Conservation (phyloP, 2,113 vertebrate genomes). For the Oostethus manadensis region DNA sequence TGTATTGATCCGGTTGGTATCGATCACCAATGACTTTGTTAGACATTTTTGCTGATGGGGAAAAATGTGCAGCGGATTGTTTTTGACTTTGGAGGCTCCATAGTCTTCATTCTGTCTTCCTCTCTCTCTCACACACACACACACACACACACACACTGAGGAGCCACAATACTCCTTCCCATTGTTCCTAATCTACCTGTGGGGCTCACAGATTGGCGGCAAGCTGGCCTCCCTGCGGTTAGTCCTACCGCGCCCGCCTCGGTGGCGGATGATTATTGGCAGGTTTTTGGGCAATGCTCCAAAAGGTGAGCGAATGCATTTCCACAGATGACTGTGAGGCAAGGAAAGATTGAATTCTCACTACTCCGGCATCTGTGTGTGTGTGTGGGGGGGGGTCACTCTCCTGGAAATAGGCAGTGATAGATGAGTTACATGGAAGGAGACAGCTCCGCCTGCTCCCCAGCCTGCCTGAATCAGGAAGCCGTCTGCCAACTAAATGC, state of each 20-base stretch:
- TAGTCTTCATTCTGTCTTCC: not conserved
- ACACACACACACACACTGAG: conserved; percentile 11
- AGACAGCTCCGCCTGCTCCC: conserved; percentile 69
- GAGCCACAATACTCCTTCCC: conserved; percentile 12
- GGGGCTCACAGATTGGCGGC: conserved; percentile 60
- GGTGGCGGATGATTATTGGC: conserved; percentile 45
- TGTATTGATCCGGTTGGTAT: too few relatives aligned
- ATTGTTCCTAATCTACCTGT: conserved; percentile 56
- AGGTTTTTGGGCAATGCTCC: conserved; percentile 50
- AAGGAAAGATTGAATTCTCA: conserved; percentile 68
- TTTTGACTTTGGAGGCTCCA: too few relatives aligned
- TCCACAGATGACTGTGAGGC: conserved; percentile 66
- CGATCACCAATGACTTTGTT: too few relatives aligned
- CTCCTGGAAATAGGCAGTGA: conserved; percentile 69
- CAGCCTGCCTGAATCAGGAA: conserved; percentile 72
- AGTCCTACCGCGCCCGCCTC: conserved; percentile 36
- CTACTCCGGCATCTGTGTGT: conserved; percentile 31
- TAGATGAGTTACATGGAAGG: conserved; percentile 71
- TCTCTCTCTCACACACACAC: conserved; percentile 4
- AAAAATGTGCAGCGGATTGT: too few relatives aligned
- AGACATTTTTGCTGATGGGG: too few relatives aligned
- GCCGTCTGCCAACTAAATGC: conserved; percentile 67
- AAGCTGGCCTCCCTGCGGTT: conserved; percentile 47
- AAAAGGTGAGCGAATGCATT: conserved; percentile 62
- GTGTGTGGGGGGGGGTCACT: conserved; percentile 47